These are phyloP conservation scores for Gadopsis marmoratus DNA, from an alignment of 2,797 vertebrate genomes.

Conservation along the genomic window DNA sequence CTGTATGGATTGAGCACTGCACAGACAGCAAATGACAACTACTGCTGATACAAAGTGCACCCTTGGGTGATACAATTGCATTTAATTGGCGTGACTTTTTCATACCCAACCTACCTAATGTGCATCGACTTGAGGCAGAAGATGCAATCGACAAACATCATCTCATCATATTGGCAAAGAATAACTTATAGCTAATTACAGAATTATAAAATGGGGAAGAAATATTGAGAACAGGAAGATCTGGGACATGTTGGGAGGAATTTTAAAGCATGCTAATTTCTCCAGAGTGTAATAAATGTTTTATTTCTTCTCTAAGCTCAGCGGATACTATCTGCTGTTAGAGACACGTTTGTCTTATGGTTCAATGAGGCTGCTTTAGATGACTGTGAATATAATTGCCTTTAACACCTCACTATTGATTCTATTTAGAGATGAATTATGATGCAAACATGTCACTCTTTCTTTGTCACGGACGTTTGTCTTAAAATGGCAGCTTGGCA, in stretches of 20 bases:
- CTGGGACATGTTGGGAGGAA: slow-evolving; percentile 39
- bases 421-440: slow-evolving; percentile 60
- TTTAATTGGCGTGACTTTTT: slow-evolving; percentile 36
- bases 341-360: slow-evolving; percentile 37
- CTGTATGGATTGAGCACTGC: slow-evolving; percentile 19
- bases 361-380: slow-evolving; percentile 69
- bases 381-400: slow-evolving; percentile 58
- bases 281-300: slow-evolving; percentile 62
- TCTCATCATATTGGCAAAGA: slow-evolving; percentile 30
- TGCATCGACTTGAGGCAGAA: slow-evolving; percentile 46
- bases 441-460: slow-evolving; percentile 25
- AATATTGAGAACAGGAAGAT: slow-evolving; percentile 38
- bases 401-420: slow-evolving; percentile 62
- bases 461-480: slow-evolving; percentile 25
- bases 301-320: slow-evolving; percentile 61
- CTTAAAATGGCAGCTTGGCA: not conserved
- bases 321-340: slow-evolving; percentile 57
- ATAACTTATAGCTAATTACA: slow-evolving; percentile 48
- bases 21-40: slow-evolving; percentile 8
- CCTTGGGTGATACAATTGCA: slow-evolving; percentile 22
- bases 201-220: slow-evolving; percentile 40
- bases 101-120: slow-evolving; percentile 27
- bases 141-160: slow-evolving; percentile 42
- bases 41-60: slow-evolving; percentile 32
- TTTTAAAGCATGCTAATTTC: slow-evolving; percentile 56